Evolutionary conservation across 2,888 invertebrate species (phyloP), one percentile per base, ranked within the genome.

Genomic region (Macrosoma leucophasiata): DNA sequence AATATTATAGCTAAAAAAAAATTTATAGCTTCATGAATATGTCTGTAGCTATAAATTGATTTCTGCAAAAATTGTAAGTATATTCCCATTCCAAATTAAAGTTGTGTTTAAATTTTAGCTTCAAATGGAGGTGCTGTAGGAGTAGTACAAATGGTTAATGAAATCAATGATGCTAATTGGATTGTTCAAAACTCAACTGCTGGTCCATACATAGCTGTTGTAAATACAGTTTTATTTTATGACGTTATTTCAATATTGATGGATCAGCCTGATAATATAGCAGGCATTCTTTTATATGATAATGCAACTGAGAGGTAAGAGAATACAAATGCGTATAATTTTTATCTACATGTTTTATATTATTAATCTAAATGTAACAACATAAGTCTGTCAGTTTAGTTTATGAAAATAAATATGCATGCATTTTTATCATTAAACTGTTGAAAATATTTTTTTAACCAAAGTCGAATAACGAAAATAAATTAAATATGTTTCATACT

Each of bases 81-180:
- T n/a, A n/a, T n/a, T n/a, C n/a, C n/a, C n/a, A n/a, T n/a, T n/a
- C n/a, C n/a, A n/a, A n/a, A n/a, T n/a, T n/a, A n/a, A 33, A 33
- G 13, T 29, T 3, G 13, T 20, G 7, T 33, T 11, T 12, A 10
- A 10, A 9, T 79, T 84, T 25, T 58, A 94, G 94, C 94, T 15
- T 76, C 86, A 44, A 85, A 88, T 34, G 88, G 87, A 27, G 97
- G 97, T 17, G 93, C 93, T 39, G 92, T 94, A 9, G 97, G 97
- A 10, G 92, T 93, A 1, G 84, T 97, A 5, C 93, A 96, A 54
- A 82, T 92, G 52, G 79, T 96, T 22, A 84, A 87, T 44, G 77
- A 75, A 28, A 57, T 85, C 2, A 66, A 62, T n/a, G 94, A 96
- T 63, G 75, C 94, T 5, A 75, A 89, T 22, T 94, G 94, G 89